Percentiles rank a stretch among this genome's conserved stretches.
Evolutionary conservation across 2,113 vertebrate genomes (phyloP).

Genomic region (Vombatus ursinus): DNA sequence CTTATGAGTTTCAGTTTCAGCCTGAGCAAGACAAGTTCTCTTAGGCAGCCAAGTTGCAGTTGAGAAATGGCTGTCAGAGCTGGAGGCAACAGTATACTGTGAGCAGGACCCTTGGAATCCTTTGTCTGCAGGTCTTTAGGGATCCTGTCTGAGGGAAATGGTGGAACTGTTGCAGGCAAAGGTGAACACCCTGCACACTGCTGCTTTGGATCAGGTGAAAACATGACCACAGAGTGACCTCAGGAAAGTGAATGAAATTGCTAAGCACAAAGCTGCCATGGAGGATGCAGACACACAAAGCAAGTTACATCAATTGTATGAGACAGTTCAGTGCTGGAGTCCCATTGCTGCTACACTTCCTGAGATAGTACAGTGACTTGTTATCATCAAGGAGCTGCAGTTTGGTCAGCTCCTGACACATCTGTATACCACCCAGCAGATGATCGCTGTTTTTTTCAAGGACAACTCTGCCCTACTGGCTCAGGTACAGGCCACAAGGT

Average conservation of each 20-base stretch:
- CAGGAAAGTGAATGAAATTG: constrained; percentile 97
- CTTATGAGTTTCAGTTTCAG: constrained; percentile 94
- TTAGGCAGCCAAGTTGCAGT: constrained; percentile 91
- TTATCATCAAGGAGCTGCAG: constrained; percentile 92
- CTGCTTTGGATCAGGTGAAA: constrained; percentile 85
- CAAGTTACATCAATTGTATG: constrained; percentile 94
- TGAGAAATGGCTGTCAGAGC: no score
- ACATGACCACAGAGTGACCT: no score
- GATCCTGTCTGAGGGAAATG: constrained; percentile 91
- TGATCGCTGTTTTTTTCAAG: constrained; percentile 93
- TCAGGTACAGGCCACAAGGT: no score
- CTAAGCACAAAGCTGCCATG: constrained; percentile 93
- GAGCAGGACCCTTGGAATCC: constrained; percentile 95
- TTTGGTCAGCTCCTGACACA: constrained; percentile 94
- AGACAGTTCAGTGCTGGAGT: constrained; percentile 93
- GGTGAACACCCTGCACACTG: constrained; percentile 91
- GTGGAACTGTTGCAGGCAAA: constrained; percentile 93
- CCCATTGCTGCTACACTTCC: constrained; percentile 89
- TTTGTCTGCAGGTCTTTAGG: constrained; percentile 90
- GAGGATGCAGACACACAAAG: constrained; percentile 96
- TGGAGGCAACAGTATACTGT: constrained; percentile 80
- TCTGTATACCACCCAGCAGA: constrained; percentile 95
- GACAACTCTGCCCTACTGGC: constrained; percentile 88
- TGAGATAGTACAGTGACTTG: constrained; percentile 92
- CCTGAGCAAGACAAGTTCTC: constrained; percentile 95